Evolutionary conservation across 2,888 invertebrate species (phyloP).

Genomic region (Orthosia cruda): DNA sequence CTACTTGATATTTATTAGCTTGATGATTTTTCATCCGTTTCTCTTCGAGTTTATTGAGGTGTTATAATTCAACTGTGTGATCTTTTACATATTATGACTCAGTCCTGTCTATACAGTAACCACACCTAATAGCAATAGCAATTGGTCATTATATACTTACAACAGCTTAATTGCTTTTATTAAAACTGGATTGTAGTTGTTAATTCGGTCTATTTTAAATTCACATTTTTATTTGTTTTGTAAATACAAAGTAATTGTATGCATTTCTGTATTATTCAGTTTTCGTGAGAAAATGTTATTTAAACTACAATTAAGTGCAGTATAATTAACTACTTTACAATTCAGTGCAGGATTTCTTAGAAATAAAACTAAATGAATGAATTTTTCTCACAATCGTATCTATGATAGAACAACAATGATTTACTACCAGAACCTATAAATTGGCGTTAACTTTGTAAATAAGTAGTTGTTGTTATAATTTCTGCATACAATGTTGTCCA

Average conservation of each 20-base stretch:
- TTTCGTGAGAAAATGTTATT: slow-evolving; percentile 1
- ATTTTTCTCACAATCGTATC: slow-evolving; percentile 20
- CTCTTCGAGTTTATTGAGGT: neutral
- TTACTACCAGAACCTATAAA: neutral
- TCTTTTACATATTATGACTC: neutral
- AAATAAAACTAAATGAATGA: neutral
- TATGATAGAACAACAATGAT: neutral
- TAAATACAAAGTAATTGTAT: neutral
- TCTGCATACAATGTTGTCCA: slow-evolving; percentile 25
- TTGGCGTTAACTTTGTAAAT: neutral
- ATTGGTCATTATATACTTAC: neutral
- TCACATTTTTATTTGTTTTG: neutral
- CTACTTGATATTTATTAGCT: slow-evolving; percentile 27
- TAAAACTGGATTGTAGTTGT: neutral
- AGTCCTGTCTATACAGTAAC: neutral
- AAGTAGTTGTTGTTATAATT: neutral
- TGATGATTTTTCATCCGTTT: neutral
- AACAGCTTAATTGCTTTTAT: neutral
- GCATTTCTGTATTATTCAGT: neutral
- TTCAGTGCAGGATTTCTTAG: neutral
- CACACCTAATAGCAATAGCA: neutral
- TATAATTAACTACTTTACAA: too few relatives aligned
- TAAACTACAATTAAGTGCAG: neutral
- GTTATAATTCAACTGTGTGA: too few relatives aligned
- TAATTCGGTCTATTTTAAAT: neutral